Conservation (phyloP, 2,888 invertebrate species). For the Cyclophora punctaria region DNA sequence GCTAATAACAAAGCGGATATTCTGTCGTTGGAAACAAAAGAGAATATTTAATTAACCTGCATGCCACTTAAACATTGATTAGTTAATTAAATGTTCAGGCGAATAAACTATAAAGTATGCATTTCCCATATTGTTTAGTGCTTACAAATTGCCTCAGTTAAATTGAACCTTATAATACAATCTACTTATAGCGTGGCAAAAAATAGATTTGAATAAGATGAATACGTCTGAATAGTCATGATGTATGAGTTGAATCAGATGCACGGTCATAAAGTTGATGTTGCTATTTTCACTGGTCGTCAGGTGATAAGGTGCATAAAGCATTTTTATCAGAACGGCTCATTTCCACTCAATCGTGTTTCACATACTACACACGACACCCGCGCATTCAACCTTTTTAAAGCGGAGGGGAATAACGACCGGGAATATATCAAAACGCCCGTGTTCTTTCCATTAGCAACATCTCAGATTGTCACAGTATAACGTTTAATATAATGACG, state of each 20-base stretch:
- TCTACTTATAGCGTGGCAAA: too few species aligned
- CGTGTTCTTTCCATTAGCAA: slow-evolving; percentile 66
- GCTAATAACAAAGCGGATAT: too few species aligned
- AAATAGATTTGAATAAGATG: too few species aligned
- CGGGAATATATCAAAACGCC: slow-evolving; percentile 60
- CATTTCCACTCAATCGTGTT: slow-evolving; percentile 62
- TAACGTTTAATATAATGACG: slow-evolving; percentile 56
- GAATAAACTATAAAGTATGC: too few species aligned
- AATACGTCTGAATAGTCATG: background rate
- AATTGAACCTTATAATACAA: too few species aligned
- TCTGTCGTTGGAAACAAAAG: too few species aligned
- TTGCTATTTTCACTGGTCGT: background rate
- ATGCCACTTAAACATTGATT: slow-evolving; percentile 2
- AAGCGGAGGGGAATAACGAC: slow-evolving; percentile 44
- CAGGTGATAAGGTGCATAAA: slow-evolving; percentile 24
- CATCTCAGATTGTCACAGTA: slow-evolving; percentile 64
- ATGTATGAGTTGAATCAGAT: background rate
- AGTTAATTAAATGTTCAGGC: too few species aligned
- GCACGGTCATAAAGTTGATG: background rate
- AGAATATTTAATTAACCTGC: slow-evolving; percentile 1
- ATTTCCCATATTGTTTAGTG: too few species aligned
- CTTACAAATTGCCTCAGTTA: too few species aligned
- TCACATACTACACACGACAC: slow-evolving; percentile 40
- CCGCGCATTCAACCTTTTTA: slow-evolving; percentile 38
- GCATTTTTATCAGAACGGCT: slow-evolving; percentile 49